Base-by-base conservation (phyloP, 2,797 vertebrate genomes). In the Stomatorhinus walkeri region DNA sequence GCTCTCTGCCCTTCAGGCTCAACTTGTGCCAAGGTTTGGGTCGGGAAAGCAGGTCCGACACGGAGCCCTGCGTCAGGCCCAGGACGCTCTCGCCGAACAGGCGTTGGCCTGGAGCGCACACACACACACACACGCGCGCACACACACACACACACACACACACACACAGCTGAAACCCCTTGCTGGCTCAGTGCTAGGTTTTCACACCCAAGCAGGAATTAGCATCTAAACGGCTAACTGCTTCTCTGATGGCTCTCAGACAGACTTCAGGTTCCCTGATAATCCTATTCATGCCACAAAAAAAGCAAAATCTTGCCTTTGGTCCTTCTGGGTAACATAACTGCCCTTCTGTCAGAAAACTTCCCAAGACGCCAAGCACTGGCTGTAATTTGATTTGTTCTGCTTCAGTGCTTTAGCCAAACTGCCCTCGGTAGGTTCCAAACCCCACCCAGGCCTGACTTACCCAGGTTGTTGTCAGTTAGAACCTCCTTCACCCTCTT, bases 11-110 rank as follows among this genome's bases (percentile, higher is more conserved):
- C 92, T 99, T 99, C 89, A 99, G 95, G 93, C 98, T 99, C 91
- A 99, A 96, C 89, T 99, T 99, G 94, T 98, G 98, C 98, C 98
- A 99, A 0, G 98, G 98, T 91, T 99, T 99, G 90, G 98, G 98
- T 89, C 98, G 95, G 85, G 98, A 99, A 49, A 99, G 96, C 93
- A 99, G 96, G 95, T 99, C 98, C 0, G 98, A 99, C 91, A 99
- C 98, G 0, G 98, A 99, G 91, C 98, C 98, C 92, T 99, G 98
- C 0, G 98, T 99, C 94, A 99, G 95, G 90, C 98, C 98, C 94
- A 99, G 95, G 93, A 99, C 98, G 91, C 97, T 99, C 94, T 99
- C 98, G 89, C 98, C 98, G 1, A 99, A 99, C 89, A 99, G 96
- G 92, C 98, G 97, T 94, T 99, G 98, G 93, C 98, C 98, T 95